These are phyloP conservation scores for Odobenus rosmarus DNA, from an alignment of 2,113 vertebrate genomes.

Conservation along the genomic window DNA sequence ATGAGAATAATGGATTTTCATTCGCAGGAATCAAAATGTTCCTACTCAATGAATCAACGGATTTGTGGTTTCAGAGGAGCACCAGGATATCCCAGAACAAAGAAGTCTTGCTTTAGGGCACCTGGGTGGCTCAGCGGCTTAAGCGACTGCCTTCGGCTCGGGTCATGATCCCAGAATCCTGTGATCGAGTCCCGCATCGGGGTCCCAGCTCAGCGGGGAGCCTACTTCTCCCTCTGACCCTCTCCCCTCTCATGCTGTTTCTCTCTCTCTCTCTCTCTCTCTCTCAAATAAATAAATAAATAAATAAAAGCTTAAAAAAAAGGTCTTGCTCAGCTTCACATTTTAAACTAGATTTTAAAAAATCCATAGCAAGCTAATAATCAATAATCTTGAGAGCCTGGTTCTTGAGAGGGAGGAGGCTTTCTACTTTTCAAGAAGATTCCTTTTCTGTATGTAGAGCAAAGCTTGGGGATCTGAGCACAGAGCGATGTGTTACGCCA, in stretches of 20 bases:
- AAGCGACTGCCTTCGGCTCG: too few relatives aligned
- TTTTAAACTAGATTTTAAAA: neutral
- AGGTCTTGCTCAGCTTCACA: neutral
- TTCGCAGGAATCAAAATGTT: neutral
- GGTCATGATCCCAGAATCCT: too few relatives aligned
- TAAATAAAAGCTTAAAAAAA: neutral
- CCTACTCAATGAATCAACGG: neutral
- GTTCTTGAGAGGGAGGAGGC: neutral
- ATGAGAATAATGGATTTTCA: neutral
- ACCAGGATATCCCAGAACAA: neutral
- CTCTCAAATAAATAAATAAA: too few relatives aligned
- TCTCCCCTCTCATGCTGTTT: too few relatives aligned
- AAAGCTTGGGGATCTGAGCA: neutral
- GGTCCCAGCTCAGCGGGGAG: too few relatives aligned
- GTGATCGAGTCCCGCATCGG: too few relatives aligned
- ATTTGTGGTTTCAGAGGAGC: neutral
- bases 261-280: too few relatives aligned
- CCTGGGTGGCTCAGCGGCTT: too few relatives aligned
- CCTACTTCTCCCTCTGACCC: too few relatives aligned
- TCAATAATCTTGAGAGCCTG: neutral
- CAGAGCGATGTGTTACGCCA: neutral
- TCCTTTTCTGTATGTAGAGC: neutral
- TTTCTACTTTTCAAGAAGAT: slow-evolving; percentile 1
- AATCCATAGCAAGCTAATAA: neutral
- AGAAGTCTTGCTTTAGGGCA: neutral